These are phyloP conservation scores for Leptopilina drosophilae DNA, from an alignment of 2,888 invertebrate genomes.

Conservation along the genomic window DNA sequence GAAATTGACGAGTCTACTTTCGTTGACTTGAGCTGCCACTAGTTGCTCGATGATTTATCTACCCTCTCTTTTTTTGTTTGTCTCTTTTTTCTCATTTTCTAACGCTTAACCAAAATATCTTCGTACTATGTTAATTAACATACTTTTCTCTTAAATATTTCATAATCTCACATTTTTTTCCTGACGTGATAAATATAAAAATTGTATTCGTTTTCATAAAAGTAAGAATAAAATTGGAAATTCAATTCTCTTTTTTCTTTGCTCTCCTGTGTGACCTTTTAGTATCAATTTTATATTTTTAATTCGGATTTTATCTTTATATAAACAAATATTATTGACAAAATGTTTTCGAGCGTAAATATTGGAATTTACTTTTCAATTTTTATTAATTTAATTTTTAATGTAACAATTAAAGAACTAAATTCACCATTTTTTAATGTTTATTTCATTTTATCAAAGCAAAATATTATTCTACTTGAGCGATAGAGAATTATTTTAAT, in stretches of 20 bases:
- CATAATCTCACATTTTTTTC: too few relatives aligned
- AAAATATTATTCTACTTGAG: too few relatives aligned
- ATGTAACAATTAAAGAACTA: too few relatives aligned
- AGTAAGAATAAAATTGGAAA: not conserved
- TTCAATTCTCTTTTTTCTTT: not conserved
- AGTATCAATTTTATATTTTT: too few relatives aligned
- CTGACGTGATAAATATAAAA: not conserved
- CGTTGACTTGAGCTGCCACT: constrained; percentile 49
- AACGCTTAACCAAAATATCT: not conserved
- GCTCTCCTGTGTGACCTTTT: too few relatives aligned
- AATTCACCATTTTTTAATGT: too few relatives aligned
- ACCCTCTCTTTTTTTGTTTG: constrained; percentile 20
- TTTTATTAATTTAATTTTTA: too few relatives aligned
- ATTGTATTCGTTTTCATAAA: not conserved
- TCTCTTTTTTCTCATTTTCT: constrained; percentile 12
- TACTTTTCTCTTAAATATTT: not conserved
- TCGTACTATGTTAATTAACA: not conserved
- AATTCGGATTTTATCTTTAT: not conserved
- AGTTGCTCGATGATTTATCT: constrained; percentile 46
- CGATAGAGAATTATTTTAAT: too few relatives aligned
- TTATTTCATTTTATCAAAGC: too few relatives aligned
- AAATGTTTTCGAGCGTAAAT: too few relatives aligned
- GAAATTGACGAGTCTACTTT: constrained; percentile 65
- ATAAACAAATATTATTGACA: not conserved
- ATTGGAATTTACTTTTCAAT: too few relatives aligned